These are phyloP conservation scores for Microcebus griseorufus DNA, from an alignment of 2,113 vertebrate species.

Conservation along the genomic window DNA sequence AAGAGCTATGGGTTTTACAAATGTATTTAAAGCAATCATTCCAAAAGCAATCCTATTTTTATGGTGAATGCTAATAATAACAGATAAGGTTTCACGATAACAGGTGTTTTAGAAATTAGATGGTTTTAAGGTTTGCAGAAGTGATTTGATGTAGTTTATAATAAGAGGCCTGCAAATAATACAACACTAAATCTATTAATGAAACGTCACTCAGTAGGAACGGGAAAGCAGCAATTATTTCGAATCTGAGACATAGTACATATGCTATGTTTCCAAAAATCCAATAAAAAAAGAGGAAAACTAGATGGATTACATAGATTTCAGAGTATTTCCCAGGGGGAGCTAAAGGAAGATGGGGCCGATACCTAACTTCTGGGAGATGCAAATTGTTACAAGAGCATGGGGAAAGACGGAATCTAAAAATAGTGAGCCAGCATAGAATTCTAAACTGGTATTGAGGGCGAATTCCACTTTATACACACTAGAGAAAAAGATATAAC, in stretches of 20 bases:
- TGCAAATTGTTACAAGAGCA: accelerated
- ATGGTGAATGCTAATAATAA: background rate
- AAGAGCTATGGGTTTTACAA: background rate
- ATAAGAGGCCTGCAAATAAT: background rate
- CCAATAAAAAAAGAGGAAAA: background rate
- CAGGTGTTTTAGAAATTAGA: background rate
- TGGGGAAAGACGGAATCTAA: background rate
- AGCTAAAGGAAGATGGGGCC: accelerated
- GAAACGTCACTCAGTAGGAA: background rate
- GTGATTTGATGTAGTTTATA: background rate
- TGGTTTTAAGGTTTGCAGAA: background rate
- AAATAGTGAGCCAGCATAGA: accelerated
- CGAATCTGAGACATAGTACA: background rate
- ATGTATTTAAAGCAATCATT: background rate
- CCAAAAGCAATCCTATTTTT: background rate
- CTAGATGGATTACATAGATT: background rate
- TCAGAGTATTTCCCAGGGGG: too few relatives aligned
- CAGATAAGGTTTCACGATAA: background rate
- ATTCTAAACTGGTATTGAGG: too few relatives aligned
- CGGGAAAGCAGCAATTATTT: background rate
- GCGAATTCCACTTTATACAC: accelerated
- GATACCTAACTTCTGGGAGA: background rate
- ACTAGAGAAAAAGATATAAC: too few relatives aligned
- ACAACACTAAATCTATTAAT: background rate
- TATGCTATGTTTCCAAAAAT: background rate